Conservation (phyloP, 2,888 invertebrate genomes). For the Ephialtes manifestator region DNA sequence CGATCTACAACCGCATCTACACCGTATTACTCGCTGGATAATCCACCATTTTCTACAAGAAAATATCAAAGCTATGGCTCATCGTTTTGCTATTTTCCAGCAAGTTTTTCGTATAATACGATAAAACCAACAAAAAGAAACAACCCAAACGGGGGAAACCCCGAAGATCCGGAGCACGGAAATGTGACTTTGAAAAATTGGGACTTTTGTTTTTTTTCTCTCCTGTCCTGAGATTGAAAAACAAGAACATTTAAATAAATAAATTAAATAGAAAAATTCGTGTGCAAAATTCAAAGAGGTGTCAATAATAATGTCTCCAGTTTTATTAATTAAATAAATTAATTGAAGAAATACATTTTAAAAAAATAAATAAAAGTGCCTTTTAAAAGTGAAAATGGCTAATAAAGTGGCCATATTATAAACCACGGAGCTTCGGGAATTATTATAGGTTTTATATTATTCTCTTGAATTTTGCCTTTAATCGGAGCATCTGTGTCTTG, state of each 20-base stretch:
- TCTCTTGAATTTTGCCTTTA: background rate
- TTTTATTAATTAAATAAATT: background rate
- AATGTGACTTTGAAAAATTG: conserved; percentile 15
- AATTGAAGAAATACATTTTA: no score
- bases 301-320: background rate
- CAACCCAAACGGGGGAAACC: conserved; percentile 50
- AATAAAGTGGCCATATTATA: background rate
- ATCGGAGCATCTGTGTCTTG: background rate
- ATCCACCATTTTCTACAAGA: background rate
- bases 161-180: conserved; percentile 24
- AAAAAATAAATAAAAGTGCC: conserved; percentile 34
- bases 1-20: background rate
- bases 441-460: background rate
- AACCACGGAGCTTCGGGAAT: background rate
- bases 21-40: background rate
- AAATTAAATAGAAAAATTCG: background rate
- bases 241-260: background rate
- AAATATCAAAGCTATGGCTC: conserved; percentile 25
- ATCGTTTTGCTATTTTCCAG: background rate
- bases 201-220: background rate
- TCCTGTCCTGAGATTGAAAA: background rate
- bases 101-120: conserved; percentile 33
- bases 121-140: no score
- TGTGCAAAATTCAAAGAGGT: background rate
- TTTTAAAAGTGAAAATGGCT: background rate